Percentiles rank a stretch among this genome's conserved stretches.
These are phyloP conservation scores for Argynnis bischoffii DNA, from an alignment of 2,888 invertebrate species.

Conservation along the genomic window DNA sequence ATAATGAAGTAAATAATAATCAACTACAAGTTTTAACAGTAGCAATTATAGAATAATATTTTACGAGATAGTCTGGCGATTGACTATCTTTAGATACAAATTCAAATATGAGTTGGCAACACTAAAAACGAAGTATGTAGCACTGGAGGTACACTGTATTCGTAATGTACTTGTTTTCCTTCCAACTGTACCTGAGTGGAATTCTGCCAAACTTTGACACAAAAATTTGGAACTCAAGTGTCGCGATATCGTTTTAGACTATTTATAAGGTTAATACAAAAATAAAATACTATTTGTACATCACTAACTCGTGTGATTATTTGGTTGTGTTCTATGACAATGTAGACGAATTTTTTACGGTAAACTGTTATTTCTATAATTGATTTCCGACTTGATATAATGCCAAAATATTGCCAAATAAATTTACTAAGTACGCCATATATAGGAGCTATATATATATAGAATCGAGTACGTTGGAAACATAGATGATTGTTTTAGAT, in stretches of 20 bases:
- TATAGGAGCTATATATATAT: conserved; percentile 50
- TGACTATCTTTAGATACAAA: neutral
- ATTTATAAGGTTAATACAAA: conserved; percentile 40
- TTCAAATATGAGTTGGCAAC: neutral
- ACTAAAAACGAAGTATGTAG: conserved; percentile 1
- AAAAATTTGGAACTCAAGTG: conserved; percentile 43
- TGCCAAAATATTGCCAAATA: conserved; percentile 57
- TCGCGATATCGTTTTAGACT: conserved; percentile 40
- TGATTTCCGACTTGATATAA: conserved; percentile 45
- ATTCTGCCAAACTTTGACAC: conserved; percentile 50
- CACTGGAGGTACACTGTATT: conserved; percentile 38
- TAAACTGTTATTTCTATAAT: conserved; percentile 48
- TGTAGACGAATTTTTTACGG: conserved; percentile 61
- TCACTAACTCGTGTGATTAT: conserved; percentile 77
- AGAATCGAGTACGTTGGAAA: conserved; percentile 47
- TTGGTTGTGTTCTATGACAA: conserved; percentile 77
- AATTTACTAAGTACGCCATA: conserved; percentile 49
- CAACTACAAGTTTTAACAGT: neutral
- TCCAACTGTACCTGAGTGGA: conserved; percentile 68
- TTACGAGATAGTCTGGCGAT: neutral
- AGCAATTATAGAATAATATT: conserved; percentile 7
- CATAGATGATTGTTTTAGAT: conserved; percentile 57
- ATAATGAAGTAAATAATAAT: neutral
- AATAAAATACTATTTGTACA: conserved; percentile 49
- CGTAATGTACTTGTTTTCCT: conserved; percentile 54